Evolutionary conservation across 2,113 vertebrate species (phyloP).

Genomic region (Cichladusa arquata): DNA sequence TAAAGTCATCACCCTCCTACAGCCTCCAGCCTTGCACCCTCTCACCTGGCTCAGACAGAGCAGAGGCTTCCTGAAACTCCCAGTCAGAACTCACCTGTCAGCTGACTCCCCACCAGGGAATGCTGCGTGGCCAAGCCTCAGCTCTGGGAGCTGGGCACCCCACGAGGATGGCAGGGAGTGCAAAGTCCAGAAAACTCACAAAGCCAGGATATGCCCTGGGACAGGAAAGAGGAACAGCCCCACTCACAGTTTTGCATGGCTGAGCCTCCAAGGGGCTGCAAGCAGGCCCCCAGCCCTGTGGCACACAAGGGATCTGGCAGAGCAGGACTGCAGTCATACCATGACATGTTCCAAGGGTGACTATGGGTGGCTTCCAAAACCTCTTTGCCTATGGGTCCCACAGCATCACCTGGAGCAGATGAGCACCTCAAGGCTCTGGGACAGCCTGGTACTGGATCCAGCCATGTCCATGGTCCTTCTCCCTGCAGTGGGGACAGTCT

Average conservation of each 20-base stretch:
- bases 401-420: accelerated
- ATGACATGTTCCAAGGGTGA: background rate
- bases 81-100: background rate
- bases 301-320: background rate
- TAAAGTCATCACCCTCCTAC: background rate
- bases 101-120: background rate
- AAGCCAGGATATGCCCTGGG: background rate
- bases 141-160: background rate
- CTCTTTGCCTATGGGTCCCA: background rate
- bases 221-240: background rate
- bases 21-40: background rate
- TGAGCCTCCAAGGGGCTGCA: background rate
- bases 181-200: background rate
- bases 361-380: background rate
- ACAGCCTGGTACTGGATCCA: background rate
- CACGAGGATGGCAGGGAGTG: accelerated
- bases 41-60: background rate
- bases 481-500: background rate
- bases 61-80: background rate
- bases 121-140: background rate
- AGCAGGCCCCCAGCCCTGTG: accelerated
- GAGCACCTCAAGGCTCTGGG: background rate
- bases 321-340: accelerated
- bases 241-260: accelerated
- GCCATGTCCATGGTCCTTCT: background rate